Evolutionary conservation across 2,797 vertebrate species (phyloP), one percentile per base, ranked within the genome.

Genomic region (Pagetopsis macropterus): DNA sequence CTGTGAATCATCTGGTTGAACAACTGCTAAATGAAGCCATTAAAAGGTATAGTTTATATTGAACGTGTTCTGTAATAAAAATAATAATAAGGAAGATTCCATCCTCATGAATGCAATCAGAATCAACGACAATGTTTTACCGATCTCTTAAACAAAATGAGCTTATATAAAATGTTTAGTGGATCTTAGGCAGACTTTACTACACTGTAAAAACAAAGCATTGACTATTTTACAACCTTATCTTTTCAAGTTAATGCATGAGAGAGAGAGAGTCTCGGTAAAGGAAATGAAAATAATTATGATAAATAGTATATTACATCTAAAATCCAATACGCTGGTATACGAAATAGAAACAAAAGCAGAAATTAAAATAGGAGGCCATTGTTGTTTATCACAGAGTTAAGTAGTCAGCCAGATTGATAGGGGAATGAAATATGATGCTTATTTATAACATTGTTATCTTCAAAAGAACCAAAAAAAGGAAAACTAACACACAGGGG

Each of bases 391-490:
- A 55, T 27, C 57, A 23, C 52, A 17, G 58, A 49, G 21, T 65
- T 23, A 80, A 73, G 46, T 44, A 54, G 45, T 40, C 23, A 31
- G 27, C n/a, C 51, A 55, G 52, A 45, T 15, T 71, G 67, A 58
- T 1, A 17, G 41, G 3, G 2, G 2, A 44, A 37, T 68, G 52
- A 72, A 31, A 27, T 33, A 59, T 58, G 44, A 69, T 10, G 5
- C 8, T 11, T 43, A 65, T 65, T 43, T 31, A 54, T n/a, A 65
- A 54, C 21, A 3, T 37, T 37, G 49, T 56, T 13, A 40, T 66
- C 17, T 70, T 50, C 15, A 54, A 61, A 8, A 16, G 48, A 58
- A 44, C 16, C 17, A 45, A 52, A 37, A 37, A 41, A n/a, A 11
- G 33, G 11, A 27, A 60, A 56, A 16, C 21, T 0, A 62, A 31